Evolutionary conservation across 1,140 invertebrate genomes (phyloP).

Genomic region (Drosophila aff.): DNA sequence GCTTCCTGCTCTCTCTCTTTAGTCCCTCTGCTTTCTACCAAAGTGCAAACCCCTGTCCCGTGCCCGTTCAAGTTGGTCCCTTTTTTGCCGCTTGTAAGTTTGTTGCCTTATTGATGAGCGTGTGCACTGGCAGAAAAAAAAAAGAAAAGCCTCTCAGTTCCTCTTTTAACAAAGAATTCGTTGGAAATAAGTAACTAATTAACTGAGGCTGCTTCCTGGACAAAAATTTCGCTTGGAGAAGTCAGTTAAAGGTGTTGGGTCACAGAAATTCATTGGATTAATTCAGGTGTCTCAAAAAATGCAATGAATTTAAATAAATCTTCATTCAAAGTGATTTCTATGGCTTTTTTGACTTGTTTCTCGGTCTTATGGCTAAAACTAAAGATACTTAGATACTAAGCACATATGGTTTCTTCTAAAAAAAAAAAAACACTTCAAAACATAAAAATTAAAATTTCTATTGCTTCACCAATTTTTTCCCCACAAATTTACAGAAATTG

Average conservation of each 20-base stretch:
- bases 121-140: conserved; percentile 14
- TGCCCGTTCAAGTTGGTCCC: conserved; percentile 10
- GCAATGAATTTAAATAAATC: not conserved
- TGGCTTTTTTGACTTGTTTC: too few relatives aligned
- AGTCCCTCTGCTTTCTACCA: conserved; percentile 1
- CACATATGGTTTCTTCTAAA: too few relatives aligned
- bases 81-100: conserved; percentile 19
- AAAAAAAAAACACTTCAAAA: too few relatives aligned
- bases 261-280: not conserved
- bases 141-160: not conserved
- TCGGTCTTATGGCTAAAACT: too few relatives aligned
- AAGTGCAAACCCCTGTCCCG: conserved; percentile 53
- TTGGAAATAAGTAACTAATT: conserved; percentile 2
- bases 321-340: too few relatives aligned
- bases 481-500: not conserved
- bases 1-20: too few relatives aligned
- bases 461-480: not conserved
- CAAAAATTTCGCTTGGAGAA: not conserved
- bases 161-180: not conserved
- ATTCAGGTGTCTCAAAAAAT: not conserved
- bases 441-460: not conserved
- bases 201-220: not conserved
- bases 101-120: conserved; percentile 33
- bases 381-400: too few relatives aligned
- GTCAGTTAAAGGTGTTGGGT: not conserved